These are phyloP conservation scores for Cheilosia vulpina DNA, from an alignment of 2,888 invertebrate genomes.

Conservation along the genomic window DNA sequence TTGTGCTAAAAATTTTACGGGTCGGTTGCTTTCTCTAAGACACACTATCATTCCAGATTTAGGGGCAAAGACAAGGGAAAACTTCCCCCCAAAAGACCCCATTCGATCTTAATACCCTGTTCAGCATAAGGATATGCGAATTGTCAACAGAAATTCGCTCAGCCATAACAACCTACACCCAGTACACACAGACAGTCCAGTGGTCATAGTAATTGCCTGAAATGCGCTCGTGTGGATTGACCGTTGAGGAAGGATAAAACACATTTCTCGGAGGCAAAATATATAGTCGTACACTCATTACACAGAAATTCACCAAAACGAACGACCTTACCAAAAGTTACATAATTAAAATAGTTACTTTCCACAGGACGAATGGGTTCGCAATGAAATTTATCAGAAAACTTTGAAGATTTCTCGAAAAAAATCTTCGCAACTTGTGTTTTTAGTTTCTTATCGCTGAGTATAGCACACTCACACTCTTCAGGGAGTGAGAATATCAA, in stretches of 20 bases:
- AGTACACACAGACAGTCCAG: not conserved
- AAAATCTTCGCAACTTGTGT: not conserved
- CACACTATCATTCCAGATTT: constrained; percentile 32
- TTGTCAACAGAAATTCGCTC: constrained; percentile 15
- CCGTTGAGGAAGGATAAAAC: constrained; percentile 6
- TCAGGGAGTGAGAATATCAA: constrained; percentile 35
- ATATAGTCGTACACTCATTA: not conserved
- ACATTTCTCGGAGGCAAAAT: not conserved
- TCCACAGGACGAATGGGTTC: not conserved
- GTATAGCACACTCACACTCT: not conserved
- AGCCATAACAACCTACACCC: constrained; percentile 22
- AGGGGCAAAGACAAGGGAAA: not conserved
- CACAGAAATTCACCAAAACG: not conserved
- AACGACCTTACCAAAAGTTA: constrained; percentile 41
- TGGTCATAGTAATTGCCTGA: not conserved
- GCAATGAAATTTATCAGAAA: constrained; percentile 18
- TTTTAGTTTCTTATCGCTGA: constrained; percentile 5
- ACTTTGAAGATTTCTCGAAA: constrained; percentile 30
- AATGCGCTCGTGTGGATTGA: constrained; percentile 33
- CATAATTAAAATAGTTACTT: constrained; percentile 57
- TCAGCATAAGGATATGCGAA: constrained; percentile 24
- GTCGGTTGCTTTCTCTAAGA: constrained; percentile 26
- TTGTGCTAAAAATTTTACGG: not conserved
- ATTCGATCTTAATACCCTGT: not conserved
- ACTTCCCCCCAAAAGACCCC: constrained; percentile 26